Evolutionary conservation across 2,888 invertebrate species (phyloP).

Genomic region (Phymatocera aterrima): DNA sequence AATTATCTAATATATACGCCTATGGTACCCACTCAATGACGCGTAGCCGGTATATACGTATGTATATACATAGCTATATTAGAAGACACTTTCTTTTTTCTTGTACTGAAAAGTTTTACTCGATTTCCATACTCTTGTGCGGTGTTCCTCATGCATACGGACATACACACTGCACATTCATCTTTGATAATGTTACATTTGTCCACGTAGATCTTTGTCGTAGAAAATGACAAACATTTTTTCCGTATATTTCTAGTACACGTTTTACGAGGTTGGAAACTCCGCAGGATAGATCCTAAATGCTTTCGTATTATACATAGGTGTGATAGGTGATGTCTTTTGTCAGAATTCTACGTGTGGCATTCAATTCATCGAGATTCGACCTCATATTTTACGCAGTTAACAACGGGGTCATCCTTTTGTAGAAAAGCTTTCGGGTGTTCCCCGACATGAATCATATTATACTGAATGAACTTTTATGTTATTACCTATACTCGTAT

Average conservation of each 20-base stretch:
- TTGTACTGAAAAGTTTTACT: neutral
- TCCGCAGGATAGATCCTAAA: conserved; percentile 4
- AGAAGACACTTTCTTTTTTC: conserved; percentile 26
- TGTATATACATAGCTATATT: conserved; percentile 6
- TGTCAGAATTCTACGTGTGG: conserved; percentile 17
- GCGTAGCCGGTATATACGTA: neutral
- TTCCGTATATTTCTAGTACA: neutral
- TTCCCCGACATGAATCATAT: neutral
- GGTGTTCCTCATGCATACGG: no score
- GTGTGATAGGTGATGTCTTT: neutral
- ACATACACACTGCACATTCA: neutral
- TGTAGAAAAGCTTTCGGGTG: neutral
- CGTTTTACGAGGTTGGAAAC: neutral
- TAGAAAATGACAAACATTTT: no score
- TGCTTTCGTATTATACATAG: neutral
- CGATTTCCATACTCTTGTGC: neutral
- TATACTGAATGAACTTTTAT: no score
- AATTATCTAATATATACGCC: conserved; percentile 11
- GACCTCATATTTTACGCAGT: conserved; percentile 2
- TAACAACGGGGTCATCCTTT: neutral
- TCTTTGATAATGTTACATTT: no score
- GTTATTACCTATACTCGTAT: neutral
- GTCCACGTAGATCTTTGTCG: no score
- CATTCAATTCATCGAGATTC: conserved; percentile 17
- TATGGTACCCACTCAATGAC: neutral